Evolutionary conservation across 2,888 invertebrate species (phyloP).

Genomic region (Philonicus albiceps): DNA sequence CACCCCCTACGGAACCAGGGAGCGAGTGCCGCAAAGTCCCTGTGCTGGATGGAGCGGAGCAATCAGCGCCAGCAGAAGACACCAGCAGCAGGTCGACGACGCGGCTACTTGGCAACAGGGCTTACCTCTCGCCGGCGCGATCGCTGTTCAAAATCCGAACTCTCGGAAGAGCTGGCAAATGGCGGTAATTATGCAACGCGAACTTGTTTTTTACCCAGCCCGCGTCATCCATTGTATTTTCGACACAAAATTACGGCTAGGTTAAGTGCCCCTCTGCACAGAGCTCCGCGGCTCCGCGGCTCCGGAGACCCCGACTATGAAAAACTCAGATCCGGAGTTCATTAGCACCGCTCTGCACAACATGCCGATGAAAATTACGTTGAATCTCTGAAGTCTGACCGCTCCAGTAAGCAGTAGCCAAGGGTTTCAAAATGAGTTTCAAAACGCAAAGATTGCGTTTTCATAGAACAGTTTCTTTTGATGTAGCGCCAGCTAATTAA

Average conservation of each 20-base stretch:
- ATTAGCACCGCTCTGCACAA: constrained; percentile 28
- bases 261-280: not conserved
- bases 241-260: constrained; percentile 22
- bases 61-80: not conserved
- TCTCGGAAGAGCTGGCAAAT: constrained; percentile 23
- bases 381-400: constrained; percentile 26
- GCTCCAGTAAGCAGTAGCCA: constrained; percentile 28
- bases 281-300: not conserved
- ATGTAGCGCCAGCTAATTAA: constrained; percentile 32
- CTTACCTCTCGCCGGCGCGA: not conserved
- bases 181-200: constrained; percentile 35
- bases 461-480: constrained; percentile 30
- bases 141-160: not conserved
- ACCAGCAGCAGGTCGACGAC: not conserved
- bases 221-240: constrained; percentile 36
- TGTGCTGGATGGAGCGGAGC: not conserved
- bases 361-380: constrained; percentile 20
- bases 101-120: constrained; percentile 5
- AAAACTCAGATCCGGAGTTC: constrained; percentile 18
- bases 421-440: constrained; percentile 25
- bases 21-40: not conserved
- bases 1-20: constrained; percentile 1
- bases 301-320: not conserved
- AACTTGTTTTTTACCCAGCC: constrained; percentile 32
- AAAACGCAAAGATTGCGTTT: constrained; percentile 16